Evolutionary conservation across 2,113 vertebrate genomes (phyloP).

Genomic region (Meles meles): DNA sequence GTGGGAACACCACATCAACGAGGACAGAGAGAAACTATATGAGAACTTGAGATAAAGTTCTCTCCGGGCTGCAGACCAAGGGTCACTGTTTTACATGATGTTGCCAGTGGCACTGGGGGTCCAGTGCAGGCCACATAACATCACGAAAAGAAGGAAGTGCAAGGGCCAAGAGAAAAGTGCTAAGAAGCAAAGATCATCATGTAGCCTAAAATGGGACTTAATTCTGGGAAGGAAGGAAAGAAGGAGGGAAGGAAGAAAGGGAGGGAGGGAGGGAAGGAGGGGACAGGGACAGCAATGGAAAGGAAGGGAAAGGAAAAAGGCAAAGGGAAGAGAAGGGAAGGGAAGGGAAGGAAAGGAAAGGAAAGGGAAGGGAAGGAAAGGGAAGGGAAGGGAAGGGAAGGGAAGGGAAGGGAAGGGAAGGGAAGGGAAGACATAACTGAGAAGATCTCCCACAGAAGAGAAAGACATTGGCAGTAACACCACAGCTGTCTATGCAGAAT

Average conservation of each 20-base stretch:
- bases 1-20: neutral
- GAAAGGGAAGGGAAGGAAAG: neutral
- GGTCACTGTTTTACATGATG: neutral
- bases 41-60: neutral
- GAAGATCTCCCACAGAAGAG: neutral
- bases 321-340: no score
- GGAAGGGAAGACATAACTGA: neutral
- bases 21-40: neutral
- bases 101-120: neutral
- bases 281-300: neutral
- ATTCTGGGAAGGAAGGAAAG: neutral
- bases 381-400: no score
- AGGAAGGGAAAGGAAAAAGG: no score
- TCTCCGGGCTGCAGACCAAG: neutral
- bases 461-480: neutral
- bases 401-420: neutral
- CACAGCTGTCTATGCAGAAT: neutral
- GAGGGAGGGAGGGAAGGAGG: neutral
- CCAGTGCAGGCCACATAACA: neutral
- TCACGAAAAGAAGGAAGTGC: neutral
- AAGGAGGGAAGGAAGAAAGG: no score
- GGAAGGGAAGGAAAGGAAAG: no score
- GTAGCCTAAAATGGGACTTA: neutral
- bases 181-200: neutral
- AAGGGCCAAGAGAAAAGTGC: neutral